Evolutionary conservation across 2,888 invertebrate genomes (phyloP), one percentile per base, ranked within the genome.

Genomic region (Drosophila barbarae): DNA sequence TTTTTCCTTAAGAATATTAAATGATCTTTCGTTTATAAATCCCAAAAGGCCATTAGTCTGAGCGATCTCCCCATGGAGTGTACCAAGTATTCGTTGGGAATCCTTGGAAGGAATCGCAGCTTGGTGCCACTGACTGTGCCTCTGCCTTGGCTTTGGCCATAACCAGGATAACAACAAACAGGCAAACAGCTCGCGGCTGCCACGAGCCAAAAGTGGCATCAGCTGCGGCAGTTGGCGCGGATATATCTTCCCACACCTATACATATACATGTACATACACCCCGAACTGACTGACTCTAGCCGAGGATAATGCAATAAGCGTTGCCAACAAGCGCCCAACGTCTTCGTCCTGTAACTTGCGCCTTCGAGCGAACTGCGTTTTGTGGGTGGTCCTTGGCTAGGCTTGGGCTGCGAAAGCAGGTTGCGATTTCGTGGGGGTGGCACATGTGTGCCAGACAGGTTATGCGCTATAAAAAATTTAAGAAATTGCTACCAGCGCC

Each of bases 401-500:
- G 23, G 23, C 23, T 23, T 23, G 13, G 5, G 32, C 8, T 7
- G 15, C 18, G 9, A 21, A 8, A 15, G 12, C 3, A 12, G 7
- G 35, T 6, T 8, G 18, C 7, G 13, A 13, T 15, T 38, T 21
- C 13, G 10, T 12, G 32, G 46, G 5, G 46, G 23, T 28, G 58
- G 56, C 77, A 77, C 82, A 77, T 81, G 80, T 82, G 84, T 76
- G 85, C 55, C 80, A 80, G 79, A 84, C 81, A 82, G 81, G 81
- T 82, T 82, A 84, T 84, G 81, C 77, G 77, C 81, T 73, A 84
- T 84, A 83, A 84, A 84, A 81, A 84, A 84, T 83, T 79, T 76
- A 82, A 76, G 77, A 77, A 82, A 78, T 85, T 81, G 78, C 85
- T 77, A 75, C 69, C 84, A 64, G 57, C 61, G 73, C 73, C 76